Evolutionary conservation across 1,140 invertebrate species (phyloP).

Genomic region (Bicyclus anynana): DNA sequence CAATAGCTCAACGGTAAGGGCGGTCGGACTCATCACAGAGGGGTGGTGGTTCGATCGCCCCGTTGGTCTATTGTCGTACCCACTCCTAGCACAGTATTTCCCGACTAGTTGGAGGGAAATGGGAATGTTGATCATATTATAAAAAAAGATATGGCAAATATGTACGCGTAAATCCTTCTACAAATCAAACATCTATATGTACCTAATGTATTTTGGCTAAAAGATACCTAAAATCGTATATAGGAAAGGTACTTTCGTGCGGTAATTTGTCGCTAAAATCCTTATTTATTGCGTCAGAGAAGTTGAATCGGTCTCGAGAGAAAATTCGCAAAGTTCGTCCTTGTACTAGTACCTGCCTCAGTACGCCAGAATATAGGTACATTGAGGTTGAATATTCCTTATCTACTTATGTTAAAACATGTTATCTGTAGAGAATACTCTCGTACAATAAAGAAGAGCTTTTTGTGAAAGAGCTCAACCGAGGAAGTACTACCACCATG

Average conservation of each 20-base stretch:
- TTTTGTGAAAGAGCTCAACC: too few relatives aligned
- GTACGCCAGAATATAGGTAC: constrained; percentile 68
- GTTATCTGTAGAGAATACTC: background rate
- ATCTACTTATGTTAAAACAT: constrained; percentile 1
- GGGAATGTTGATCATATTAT: too few relatives aligned
- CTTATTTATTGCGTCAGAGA: constrained; percentile 73
- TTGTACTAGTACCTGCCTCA: constrained; percentile 67
- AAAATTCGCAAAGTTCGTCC: constrained; percentile 61
- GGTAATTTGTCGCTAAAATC: constrained; percentile 75
- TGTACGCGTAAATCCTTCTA: too few relatives aligned
- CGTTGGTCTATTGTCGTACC: too few relatives aligned
- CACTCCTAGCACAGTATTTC: too few relatives aligned
- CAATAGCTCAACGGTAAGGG: too few relatives aligned
- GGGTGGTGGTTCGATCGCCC: too few relatives aligned
- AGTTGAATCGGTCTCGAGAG: constrained; percentile 67
- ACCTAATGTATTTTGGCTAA: too few relatives aligned
- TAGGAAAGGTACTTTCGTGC: constrained; percentile 56
- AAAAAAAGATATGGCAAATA: too few relatives aligned
- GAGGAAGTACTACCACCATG: background rate
- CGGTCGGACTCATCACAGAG: too few relatives aligned
- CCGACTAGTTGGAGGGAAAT: too few relatives aligned
- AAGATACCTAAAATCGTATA: constrained; percentile 38
- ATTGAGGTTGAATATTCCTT: constrained; percentile 62
- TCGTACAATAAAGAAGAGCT: background rate
- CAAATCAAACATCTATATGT: too few relatives aligned